These are phyloP conservation scores for Palloptera scutellata DNA, from an alignment of 2,888 invertebrate genomes.

Conservation along the genomic window DNA sequence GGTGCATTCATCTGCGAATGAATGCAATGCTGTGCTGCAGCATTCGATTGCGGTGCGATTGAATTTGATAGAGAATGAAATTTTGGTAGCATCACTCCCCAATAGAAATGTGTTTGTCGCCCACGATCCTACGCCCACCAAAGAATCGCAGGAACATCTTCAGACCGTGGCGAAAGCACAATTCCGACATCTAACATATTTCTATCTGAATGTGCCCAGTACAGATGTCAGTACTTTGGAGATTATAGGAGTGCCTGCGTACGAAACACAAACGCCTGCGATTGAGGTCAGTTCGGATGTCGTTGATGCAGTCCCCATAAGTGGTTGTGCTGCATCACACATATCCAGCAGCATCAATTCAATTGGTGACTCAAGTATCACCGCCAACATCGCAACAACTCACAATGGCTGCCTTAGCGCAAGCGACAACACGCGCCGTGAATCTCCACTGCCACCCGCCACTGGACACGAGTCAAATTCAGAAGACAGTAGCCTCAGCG, in stretches of 20 bases:
- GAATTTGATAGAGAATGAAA: constrained; percentile 54
- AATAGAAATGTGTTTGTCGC: constrained; percentile 66
- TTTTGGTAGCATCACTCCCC: constrained; percentile 51
- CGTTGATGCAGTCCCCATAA: constrained; percentile 61
- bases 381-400: constrained; percentile 27
- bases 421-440: constrained; percentile 37
- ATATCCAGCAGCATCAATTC: constrained; percentile 25
- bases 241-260: constrained; percentile 65
- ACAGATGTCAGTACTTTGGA: constrained; percentile 68
- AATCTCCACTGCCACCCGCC: constrained; percentile 45
- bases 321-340: constrained; percentile 39
- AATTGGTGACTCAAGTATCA: constrained; percentile 42
- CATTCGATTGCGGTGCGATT: constrained; percentile 67
- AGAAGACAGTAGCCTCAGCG: constrained; percentile 79
- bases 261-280: constrained; percentile 44
- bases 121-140: constrained; percentile 55
- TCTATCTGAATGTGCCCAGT: constrained; percentile 72
- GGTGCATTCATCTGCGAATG: constrained; percentile 69
- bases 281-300: constrained; percentile 52
- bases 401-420: constrained; percentile 41
- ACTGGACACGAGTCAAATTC: constrained; percentile 71
- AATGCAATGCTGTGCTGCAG: constrained; percentile 69
- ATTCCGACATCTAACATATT: constrained; percentile 70
- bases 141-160: constrained; percentile 64
- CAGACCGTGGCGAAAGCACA: constrained; percentile 57